These are phyloP conservation scores for Drosophila truncata DNA, from an alignment of 1,140 invertebrate genomes.

Conservation along the genomic window DNA sequence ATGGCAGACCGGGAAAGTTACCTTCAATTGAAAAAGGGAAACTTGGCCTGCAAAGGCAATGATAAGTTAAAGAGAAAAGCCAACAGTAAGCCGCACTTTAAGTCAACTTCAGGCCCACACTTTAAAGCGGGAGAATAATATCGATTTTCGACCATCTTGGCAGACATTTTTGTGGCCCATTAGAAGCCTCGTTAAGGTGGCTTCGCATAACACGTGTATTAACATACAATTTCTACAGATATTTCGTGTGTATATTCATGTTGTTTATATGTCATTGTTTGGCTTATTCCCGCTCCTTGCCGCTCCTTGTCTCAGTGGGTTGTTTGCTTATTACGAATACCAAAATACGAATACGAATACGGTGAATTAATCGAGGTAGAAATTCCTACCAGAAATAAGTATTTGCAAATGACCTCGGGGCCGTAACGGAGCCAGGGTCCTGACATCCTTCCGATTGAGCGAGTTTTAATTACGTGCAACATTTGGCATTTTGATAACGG, in stretches of 20 bases:
- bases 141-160: conserved; percentile 60
- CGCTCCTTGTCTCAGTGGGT: conserved; percentile 15
- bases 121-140: conserved; percentile 39
- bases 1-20: conserved; percentile 35
- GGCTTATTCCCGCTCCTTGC: conserved; percentile 13
- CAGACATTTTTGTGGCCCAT: conserved; percentile 58
- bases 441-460: conserved; percentile 71
- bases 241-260: conserved; percentile 16
- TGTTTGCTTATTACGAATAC: conserved; percentile 39
- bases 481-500: conserved; percentile 70
- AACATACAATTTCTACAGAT: conserved; percentile 14
- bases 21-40: conserved; percentile 49
- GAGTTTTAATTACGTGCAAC: conserved; percentile 80
- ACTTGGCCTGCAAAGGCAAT: conserved; percentile 44
- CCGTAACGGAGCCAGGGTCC: conserved; percentile 14
- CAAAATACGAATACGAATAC: conserved; percentile 26
- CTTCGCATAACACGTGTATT: conserved; percentile 30
- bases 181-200: conserved; percentile 53
- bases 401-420: conserved; percentile 39
- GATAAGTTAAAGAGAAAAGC: conserved; percentile 36
- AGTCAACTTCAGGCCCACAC: conserved; percentile 23
- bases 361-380: conserved; percentile 44
- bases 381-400: conserved; percentile 24
- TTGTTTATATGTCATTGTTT: conserved; percentile 45
- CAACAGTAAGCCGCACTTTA: conserved; percentile 32